Evolutionary conservation across 2,797 vertebrate genomes (phyloP).

Genomic region (Heteromormyrus szaboi): DNA sequence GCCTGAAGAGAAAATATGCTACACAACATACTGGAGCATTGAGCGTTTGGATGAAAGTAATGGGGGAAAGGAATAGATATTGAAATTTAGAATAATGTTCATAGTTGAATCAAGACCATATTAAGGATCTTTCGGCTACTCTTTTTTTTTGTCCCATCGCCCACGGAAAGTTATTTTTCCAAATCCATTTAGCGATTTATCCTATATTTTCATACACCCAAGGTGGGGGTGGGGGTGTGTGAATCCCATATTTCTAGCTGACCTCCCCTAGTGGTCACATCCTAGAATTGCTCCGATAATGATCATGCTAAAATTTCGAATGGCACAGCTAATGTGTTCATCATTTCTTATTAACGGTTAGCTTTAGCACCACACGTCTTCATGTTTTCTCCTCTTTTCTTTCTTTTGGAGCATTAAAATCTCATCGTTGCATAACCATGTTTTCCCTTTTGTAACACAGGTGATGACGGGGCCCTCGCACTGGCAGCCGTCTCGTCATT

Average conservation of each 20-base stretch:
- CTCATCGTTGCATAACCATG: background rate
- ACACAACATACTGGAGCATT: background rate
- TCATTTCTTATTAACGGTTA: background rate
- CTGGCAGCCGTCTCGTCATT: background rate
- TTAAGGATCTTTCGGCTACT: background rate
- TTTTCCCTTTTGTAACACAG: background rate
- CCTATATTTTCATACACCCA: background rate
- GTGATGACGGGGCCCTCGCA: background rate
- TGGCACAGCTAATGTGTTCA: background rate
- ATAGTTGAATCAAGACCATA: background rate
- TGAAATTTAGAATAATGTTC: background rate
- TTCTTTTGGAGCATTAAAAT: background rate
- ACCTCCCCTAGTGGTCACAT: background rate
- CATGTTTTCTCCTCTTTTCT: background rate
- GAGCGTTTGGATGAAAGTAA: background rate
- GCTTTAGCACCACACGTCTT: background rate
- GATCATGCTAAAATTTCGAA: background rate
- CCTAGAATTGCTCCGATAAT: background rate
- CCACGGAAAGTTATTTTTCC: background rate
- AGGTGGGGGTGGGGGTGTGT: background rate
- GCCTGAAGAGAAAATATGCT: background rate
- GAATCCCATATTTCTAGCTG: background rate
- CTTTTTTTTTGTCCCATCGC: background rate
- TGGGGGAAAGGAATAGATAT: background rate
- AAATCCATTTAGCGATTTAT: background rate